Evolutionary conservation across 2,113 vertebrate species (phyloP).

Genomic region (Tauraco erythrolophus): DNA sequence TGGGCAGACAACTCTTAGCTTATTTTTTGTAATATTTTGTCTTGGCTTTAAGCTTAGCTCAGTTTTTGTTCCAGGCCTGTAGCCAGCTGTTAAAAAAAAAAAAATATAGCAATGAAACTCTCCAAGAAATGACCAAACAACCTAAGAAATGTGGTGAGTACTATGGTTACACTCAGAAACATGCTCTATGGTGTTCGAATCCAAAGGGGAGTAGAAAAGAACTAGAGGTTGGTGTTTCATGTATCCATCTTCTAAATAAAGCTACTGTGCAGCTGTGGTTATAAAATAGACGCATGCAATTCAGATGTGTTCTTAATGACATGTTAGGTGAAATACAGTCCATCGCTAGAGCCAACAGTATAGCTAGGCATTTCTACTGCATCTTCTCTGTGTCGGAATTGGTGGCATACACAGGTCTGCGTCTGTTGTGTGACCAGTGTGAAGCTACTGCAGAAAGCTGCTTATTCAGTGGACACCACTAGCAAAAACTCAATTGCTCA

Average conservation of each 20-base stretch:
- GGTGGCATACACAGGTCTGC: background rate
- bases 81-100: background rate
- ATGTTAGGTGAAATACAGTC: background rate
- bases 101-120: background rate
- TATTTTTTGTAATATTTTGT: background rate
- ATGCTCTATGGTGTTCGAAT: background rate
- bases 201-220: background rate
- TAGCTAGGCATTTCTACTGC: background rate
- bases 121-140: conserved; percentile 48
- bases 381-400: background rate
- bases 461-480: background rate
- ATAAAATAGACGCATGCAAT: background rate
- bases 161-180: background rate
- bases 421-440: background rate
- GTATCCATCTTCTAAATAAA: background rate
- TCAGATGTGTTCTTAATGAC: background rate
- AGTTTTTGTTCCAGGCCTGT: background rate
- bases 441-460: background rate
- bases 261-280: background rate
- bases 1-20: background rate
- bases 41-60: background rate
- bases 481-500: background rate
- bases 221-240: background rate
- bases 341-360: background rate
- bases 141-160: background rate